A percentile compares a stretch with the other conserved stretches of the same genome.
phyloP scores from a whole-genome alignment of 2,888 invertebrate genomes.

The Poecilus cupreus region DNA sequence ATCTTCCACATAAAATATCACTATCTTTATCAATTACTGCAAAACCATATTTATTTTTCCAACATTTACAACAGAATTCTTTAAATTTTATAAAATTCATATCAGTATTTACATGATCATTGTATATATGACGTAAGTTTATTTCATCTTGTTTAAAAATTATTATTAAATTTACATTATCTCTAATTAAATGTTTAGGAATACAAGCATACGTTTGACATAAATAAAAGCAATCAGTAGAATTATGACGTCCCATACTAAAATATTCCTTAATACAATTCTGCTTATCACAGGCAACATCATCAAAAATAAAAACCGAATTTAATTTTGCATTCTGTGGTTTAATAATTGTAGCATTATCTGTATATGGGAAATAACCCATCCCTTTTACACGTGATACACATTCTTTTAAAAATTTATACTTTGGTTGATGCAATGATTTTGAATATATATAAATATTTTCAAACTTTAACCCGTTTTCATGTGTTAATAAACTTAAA shows the following conservation, averaged over 20 bases:
- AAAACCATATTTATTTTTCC: conserved; percentile 44
- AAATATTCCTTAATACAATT: conserved; percentile 66
- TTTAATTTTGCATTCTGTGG: conserved; percentile 63
- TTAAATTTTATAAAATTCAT: conserved; percentile 66
- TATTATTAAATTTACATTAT: conserved; percentile 67
- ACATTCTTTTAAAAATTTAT: conserved; percentile 62
- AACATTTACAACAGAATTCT: conserved; percentile 60
- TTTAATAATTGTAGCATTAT: conserved; percentile 60
- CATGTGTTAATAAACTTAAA: conserved; percentile 50
- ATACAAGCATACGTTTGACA: conserved; percentile 67
- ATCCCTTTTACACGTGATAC: conserved; percentile 62
- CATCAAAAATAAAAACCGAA: conserved; percentile 69
- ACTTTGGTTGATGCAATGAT: conserved; percentile 62
- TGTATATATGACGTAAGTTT: conserved; percentile 67
- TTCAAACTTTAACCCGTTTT: conserved; percentile 55
- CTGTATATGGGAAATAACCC: conserved; percentile 61
- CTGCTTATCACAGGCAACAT: conserved; percentile 67
- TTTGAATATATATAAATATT: conserved; percentile 58
- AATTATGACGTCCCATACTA: conserved; percentile 66
- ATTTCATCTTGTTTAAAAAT: conserved; percentile 67
- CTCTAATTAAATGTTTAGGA: conserved; percentile 67
- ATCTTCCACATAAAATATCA: conserved; percentile 63
- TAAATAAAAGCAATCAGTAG: conserved; percentile 67
- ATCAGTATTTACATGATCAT: conserved; percentile 64
- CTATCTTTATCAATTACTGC: conserved; percentile 58